Base-by-base conservation (phyloP, 2,113 vertebrate genomes). In the Emydocephalus ijimae region DNA sequence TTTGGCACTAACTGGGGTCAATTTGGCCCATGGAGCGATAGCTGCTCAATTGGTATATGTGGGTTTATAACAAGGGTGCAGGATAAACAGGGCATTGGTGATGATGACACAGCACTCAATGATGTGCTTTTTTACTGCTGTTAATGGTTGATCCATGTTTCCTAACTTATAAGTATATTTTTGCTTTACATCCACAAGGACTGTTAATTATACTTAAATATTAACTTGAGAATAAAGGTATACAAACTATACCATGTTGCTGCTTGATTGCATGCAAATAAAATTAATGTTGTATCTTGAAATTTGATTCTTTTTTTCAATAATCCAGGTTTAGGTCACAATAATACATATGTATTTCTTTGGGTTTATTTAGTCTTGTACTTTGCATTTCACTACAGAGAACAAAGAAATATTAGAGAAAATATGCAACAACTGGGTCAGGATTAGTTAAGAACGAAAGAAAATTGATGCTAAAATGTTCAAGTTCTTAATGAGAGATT, bases 41-140 rank as follows among this genome's bases (percentile, higher is more conserved):
- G 18, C 0, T 97, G 97, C 87, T 94, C 94, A 87, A 94, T 94
- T 6, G 18, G 7, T 18, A 8, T 94, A 2, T 96, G 96, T 0
- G 92, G 95, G n/a, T 91, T 97, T 24, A 96, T 96, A 93, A 97
- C 94, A 45, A 97, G 95, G 91, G 21, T 94, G 24, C 89, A 97
- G 90, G 12, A 0, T 4, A 52, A 92, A 0, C 52, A 92, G 61
- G 95, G 96, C 0, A 20, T 93, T 81, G 12, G 15, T 0, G 94
- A 97, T 0, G 94, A 97, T 1, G 96, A 97, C 93, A 96, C 96
- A 1, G 93, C 91, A 0, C 92, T 97, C 6, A 97, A 97, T 3
- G 95, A 97, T 1, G 92, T 89, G 52, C 94, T 91, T 8, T 54
- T 97, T 3, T 96, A 96, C 93, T 97, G 96, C 92, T 98, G 96